phyloP scores from a whole-genome alignment of 1,140 invertebrate genomes.

The Armadillidium nasatum region DNA sequence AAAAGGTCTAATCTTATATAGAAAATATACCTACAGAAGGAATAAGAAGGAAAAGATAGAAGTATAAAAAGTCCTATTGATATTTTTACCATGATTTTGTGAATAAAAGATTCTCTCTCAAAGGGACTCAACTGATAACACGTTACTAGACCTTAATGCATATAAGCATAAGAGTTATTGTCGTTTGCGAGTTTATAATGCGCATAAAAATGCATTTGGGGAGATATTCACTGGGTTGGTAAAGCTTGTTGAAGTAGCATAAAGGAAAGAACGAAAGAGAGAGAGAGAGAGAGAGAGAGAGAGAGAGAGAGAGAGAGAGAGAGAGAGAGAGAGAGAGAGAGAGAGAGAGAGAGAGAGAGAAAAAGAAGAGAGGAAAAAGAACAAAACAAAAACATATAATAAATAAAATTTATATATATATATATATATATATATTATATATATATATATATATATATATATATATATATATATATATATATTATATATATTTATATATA shows the following conservation, averaged over 20 bases:
- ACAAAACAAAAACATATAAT: too few species aligned
- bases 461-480: too few species aligned
- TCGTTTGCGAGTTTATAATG: background rate
- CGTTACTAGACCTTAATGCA: background rate
- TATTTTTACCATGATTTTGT: constrained; percentile 3
- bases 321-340: too few species aligned
- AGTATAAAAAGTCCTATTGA: background rate
- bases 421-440: too few species aligned
- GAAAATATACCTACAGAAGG: background rate
- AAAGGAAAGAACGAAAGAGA: background rate
- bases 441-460: too few species aligned
- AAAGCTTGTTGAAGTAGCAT: background rate
- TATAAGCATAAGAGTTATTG: background rate
- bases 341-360: too few species aligned
- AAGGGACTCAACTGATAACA: background rate
- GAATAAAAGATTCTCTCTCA: background rate
- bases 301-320: background rate
- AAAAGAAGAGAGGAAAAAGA: too few species aligned
- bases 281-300: constrained; percentile 3
- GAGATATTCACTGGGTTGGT: constrained; percentile 11
- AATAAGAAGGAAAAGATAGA: background rate
- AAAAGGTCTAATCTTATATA: background rate
- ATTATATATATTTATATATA: too few species aligned
- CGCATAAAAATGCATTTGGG: background rate
- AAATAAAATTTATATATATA: too few species aligned